phyloP scores from a whole-genome alignment of 2,797 vertebrate species.

The Molossus alvarezi region DNA sequence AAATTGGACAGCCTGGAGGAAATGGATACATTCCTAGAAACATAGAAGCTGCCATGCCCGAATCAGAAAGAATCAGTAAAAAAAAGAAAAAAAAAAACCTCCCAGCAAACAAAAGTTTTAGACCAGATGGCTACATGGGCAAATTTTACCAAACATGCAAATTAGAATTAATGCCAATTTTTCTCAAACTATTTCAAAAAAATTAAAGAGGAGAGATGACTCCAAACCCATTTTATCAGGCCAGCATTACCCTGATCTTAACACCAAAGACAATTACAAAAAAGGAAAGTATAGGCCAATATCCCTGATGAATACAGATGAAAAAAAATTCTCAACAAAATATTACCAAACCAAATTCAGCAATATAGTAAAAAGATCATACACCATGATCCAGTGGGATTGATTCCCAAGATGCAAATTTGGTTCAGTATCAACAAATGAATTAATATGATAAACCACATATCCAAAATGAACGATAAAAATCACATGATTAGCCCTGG shows the following conservation, averaged over 20 bases:
- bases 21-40: neutral
- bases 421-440: neutral
- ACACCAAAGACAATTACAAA: neutral
- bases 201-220: neutral
- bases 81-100: neutral
- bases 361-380: neutral
- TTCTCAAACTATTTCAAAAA: neutral
- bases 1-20: neutral
- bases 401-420: neutral
- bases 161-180: neutral
- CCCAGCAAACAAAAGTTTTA: neutral
- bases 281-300: neutral
- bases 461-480: neutral
- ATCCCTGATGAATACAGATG: neutral
- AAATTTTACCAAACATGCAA: neutral
- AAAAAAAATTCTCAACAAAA: neutral
- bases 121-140: neutral
- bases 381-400: neutral
- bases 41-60: neutral
- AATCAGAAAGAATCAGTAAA: neutral
- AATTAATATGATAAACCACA: neutral
- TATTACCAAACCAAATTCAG: neutral
- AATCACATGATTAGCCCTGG: neutral
- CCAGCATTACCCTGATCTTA: neutral
- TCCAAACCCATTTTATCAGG: neutral